phyloP scores from a whole-genome alignment of 2,113 vertebrate species.

The Misgurnus mizolepis region DNA sequence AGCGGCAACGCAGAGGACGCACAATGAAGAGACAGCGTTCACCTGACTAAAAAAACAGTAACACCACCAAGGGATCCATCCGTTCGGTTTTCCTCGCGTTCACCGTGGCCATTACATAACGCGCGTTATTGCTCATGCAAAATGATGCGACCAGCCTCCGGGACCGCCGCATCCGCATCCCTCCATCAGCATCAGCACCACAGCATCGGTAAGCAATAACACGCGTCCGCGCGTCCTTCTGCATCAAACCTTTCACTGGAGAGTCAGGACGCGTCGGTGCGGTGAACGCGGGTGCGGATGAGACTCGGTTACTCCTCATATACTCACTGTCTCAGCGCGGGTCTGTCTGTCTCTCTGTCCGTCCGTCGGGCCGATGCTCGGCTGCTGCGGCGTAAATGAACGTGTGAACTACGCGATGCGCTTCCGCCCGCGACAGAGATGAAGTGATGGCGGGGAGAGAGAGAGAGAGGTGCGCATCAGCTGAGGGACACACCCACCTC shows the following conservation, averaged over 20 bases:
- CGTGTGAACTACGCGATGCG: constrained; percentile 19
- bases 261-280: not conserved
- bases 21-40: constrained; percentile 50
- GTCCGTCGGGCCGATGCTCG: not conserved
- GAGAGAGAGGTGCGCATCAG: constrained; percentile 56
- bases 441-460: constrained; percentile 48
- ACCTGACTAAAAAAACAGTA: constrained; percentile 12
- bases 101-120: constrained; percentile 55
- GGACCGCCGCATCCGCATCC: constrained; percentile 29
- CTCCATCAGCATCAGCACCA: constrained; percentile 29
- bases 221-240: not conserved
- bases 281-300: not conserved
- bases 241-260: not conserved
- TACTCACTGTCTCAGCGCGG: constrained; percentile 19
- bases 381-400: constrained; percentile 15
- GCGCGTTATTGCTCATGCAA: constrained; percentile 41
- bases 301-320: not conserved
- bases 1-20: constrained; percentile 10
- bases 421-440: constrained; percentile 21
- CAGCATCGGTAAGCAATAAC: not conserved
- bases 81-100: not conserved
- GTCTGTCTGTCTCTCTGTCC: not conserved
- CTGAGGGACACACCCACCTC: constrained; percentile 65
- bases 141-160: constrained; percentile 1
- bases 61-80: not conserved